phyloP scores from a whole-genome alignment of 2,888 invertebrate species.

The Tenodera sinensis region DNA sequence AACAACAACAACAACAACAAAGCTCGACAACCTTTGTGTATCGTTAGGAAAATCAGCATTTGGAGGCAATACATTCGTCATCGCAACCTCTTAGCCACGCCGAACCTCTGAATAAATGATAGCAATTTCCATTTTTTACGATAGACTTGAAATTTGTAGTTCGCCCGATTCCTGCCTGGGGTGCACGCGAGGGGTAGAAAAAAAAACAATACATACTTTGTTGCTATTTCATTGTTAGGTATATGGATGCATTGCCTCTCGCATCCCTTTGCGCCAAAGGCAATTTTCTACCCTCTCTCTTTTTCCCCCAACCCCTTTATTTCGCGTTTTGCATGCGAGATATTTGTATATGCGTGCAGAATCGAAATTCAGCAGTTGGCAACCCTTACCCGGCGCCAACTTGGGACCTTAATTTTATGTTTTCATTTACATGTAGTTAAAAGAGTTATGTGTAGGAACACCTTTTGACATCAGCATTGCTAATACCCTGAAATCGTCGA shows the following conservation, averaged over 20 bases:
- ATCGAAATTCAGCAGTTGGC: neutral
- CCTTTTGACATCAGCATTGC: neutral
- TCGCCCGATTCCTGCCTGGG: neutral
- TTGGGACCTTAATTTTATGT: neutral
- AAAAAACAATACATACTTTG: neutral
- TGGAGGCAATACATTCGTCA: neutral
- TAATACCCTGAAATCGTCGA: neutral
- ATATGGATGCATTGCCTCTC: neutral
- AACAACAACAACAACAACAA: too few relatives aligned
- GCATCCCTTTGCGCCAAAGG: neutral
- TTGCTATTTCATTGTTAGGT: neutral
- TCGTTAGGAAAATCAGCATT: neutral
- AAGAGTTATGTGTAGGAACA: neutral
- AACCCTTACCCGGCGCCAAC: neutral
- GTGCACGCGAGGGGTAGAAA: neutral
- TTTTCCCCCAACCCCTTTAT: neutral
- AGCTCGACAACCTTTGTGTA: too few relatives aligned
- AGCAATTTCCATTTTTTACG: neutral
- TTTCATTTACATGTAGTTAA: neutral
- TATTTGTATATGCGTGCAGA: neutral
- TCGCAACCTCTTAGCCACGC: neutral
- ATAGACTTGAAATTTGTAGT: neutral
- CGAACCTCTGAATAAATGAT: neutral
- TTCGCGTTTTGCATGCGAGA: neutral
- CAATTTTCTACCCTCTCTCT: neutral